phyloP scores from a whole-genome alignment of 2,888 invertebrate genomes.

The Trissoscelio sp. region DNA sequence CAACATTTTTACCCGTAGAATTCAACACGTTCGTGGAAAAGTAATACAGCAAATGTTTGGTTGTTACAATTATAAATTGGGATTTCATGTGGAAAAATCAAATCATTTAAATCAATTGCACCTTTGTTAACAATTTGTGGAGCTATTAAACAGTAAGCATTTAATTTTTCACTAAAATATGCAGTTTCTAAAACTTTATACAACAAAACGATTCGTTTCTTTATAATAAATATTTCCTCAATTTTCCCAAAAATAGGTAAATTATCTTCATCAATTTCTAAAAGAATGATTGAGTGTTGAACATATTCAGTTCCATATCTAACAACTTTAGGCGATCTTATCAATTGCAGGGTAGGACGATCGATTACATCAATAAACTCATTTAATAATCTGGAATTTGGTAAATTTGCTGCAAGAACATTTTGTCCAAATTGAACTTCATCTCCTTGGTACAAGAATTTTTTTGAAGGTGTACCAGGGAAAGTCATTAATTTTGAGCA shows the following conservation, averaged over 20 bases:
- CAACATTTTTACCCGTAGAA: conserved; percentile 37
- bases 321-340: conserved; percentile 42
- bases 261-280: conserved; percentile 28
- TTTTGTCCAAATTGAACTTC: conserved; percentile 26
- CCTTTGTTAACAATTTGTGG: conserved; percentile 17
- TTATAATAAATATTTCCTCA: conserved; percentile 24
- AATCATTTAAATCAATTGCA: conserved; percentile 20
- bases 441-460: conserved; percentile 34
- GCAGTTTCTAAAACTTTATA: conserved; percentile 6
- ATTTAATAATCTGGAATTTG: conserved; percentile 38
- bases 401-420: conserved; percentile 32
- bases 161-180: conserved; percentile 34
- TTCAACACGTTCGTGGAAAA: conserved; percentile 36
- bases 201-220: not conserved
- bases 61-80: conserved; percentile 17
- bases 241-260: conserved; percentile 36
- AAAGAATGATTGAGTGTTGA: conserved; percentile 26
- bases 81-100: conserved; percentile 46
- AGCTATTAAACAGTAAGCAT: conserved; percentile 30
- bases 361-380: conserved; percentile 31
- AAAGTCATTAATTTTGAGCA: conserved; percentile 36
- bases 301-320: conserved; percentile 40
- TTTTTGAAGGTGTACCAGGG: conserved; percentile 12
- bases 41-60: conserved; percentile 34
- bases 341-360: conserved; percentile 18